Base-by-base conservation (phyloP, 1,140 invertebrate genomes). In the Ganaspis sp. region DNA sequence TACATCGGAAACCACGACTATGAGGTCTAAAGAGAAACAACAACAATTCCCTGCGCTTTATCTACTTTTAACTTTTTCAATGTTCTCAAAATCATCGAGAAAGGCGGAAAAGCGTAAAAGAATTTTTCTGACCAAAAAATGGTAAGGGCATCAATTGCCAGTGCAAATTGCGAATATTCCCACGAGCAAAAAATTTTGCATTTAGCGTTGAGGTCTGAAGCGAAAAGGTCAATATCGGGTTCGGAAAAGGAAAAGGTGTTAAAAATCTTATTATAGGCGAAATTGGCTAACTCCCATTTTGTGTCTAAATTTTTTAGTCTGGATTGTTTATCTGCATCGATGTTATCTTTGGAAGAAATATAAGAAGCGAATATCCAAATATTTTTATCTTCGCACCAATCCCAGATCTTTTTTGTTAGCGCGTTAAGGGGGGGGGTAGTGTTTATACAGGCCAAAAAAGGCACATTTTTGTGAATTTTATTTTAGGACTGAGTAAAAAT, bases 311-410 rank as follows among this genome's bases (percentile, higher is more conserved):
- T 23, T 26, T 23, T 23, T 58, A 21, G 9, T 23, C 72, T 29
- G 5, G 58, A 74, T 70, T 74, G n/a, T 9, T 40, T 12, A 17
- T 70, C 58, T n/a, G 73, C 73, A 21, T 49, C 40, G 29, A 49
- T 17, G 4, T 49, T 74, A 0, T 74, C 12, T 15, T 40, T 19
- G 5, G 70, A 72, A 19, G n/a, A 9, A 40, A 72, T 26, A 9
- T 72, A 72, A 17, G 38, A 49, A 6, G 73, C 73, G n/a, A 74
- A 70, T 1, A 74, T 45, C 19, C 58, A 74, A 12, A 74, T 23
- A 29, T 49, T 45, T 45, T 17, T 38, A 0, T 29, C 9, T 29
- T 74, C 37, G 38, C 73, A 74, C 49, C 19, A 70, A 23, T 69
- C 15, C 26, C 73, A 74, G 15, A 74, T 69, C 49, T 42, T 9